A percentile compares a stretch with the other conserved stretches of the same genome.
These are phyloP conservation scores for Yponomeuta sedellus DNA, from an alignment of 2,888 invertebrate genomes.

Conservation along the genomic window DNA sequence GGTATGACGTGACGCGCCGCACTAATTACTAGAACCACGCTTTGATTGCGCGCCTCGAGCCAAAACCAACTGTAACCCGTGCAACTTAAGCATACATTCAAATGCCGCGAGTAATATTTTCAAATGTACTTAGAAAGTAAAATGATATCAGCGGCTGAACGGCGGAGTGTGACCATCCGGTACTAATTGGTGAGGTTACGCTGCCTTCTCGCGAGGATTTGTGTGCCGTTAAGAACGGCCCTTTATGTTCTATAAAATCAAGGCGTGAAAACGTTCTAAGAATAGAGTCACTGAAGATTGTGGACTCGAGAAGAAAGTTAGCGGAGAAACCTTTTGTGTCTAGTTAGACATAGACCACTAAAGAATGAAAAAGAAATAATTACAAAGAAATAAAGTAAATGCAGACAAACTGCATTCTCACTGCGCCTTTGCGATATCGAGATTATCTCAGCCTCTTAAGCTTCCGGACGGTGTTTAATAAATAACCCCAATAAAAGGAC, in stretches of 20 bases:
- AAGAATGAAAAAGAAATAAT: too few relatives aligned
- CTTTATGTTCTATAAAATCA: slow-evolving; percentile 50
- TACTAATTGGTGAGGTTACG: slow-evolving; percentile 66
- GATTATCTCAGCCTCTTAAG: background rate
- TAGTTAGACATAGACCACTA: too few relatives aligned
- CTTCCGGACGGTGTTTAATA: slow-evolving; percentile 26
- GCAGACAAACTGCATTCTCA: too few relatives aligned
- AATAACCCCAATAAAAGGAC: slow-evolving; percentile 41
- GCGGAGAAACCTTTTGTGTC: too few relatives aligned
- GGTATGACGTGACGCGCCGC: slow-evolving; percentile 45
- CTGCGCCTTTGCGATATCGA: too few relatives aligned
- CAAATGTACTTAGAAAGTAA: slow-evolving; percentile 71
- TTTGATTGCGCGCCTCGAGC: slow-evolving; percentile 57
- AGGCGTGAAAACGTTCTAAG: slow-evolving; percentile 51
- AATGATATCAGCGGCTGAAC: slow-evolving; percentile 65
- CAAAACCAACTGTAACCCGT: slow-evolving; percentile 32
- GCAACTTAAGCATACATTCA: slow-evolving; percentile 34
- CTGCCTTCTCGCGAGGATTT: slow-evolving; percentile 41
- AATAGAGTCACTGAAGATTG: slow-evolving; percentile 29
- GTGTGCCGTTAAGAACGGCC: slow-evolving; percentile 53
- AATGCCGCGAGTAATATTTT: slow-evolving; percentile 25
- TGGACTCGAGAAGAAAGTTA: background rate
- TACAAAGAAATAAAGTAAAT: too few relatives aligned
- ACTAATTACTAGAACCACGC: slow-evolving; percentile 69
- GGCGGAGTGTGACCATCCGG: slow-evolving; percentile 73